Percentiles rank a stretch among this genome's conserved stretches.
Conservation (phyloP, 2,113 vertebrate species). For the Seriola rivoliana region DNA sequence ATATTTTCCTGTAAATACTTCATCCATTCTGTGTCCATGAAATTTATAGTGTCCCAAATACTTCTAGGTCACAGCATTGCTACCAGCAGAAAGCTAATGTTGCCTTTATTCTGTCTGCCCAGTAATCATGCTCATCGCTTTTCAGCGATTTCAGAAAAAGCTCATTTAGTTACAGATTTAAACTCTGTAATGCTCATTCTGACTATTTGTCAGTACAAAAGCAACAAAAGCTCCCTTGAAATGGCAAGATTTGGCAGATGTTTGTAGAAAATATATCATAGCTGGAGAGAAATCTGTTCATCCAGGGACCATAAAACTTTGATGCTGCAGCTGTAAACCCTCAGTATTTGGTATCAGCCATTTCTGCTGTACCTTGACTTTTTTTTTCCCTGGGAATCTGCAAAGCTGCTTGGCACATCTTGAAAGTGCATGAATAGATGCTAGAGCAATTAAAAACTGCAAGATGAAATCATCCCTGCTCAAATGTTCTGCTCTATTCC, state of each 20-base stretch:
- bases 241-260: conserved; percentile 25
- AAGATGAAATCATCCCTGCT: conserved; percentile 86
- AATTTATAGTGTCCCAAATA: no score
- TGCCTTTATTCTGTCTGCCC: conserved; percentile 38
- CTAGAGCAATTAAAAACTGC: conserved; percentile 88
- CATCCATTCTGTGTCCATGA: no score
- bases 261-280: conserved; percentile 40
- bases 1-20: background rate
- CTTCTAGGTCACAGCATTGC: background rate
- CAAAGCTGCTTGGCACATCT: conserved; percentile 67
- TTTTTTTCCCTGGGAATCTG: conserved; percentile 55
- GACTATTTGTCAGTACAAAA: conserved; percentile 36
- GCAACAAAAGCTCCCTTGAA: conserved; percentile 41
- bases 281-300: conserved; percentile 50
- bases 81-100: conserved; percentile 35
- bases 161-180: conserved; percentile 30
- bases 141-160: background rate
- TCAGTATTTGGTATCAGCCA: conserved; percentile 52
- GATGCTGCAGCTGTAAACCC: conserved; percentile 60
- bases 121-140: conserved; percentile 34
- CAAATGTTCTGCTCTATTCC: conserved; percentile 87
- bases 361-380: conserved; percentile 70
- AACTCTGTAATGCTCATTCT: conserved; percentile 34
- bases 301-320: conserved; percentile 66
- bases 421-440: conserved; percentile 78